Conservation (phyloP, 2,888 invertebrate species). For the Antheraea assamensis region DNA sequence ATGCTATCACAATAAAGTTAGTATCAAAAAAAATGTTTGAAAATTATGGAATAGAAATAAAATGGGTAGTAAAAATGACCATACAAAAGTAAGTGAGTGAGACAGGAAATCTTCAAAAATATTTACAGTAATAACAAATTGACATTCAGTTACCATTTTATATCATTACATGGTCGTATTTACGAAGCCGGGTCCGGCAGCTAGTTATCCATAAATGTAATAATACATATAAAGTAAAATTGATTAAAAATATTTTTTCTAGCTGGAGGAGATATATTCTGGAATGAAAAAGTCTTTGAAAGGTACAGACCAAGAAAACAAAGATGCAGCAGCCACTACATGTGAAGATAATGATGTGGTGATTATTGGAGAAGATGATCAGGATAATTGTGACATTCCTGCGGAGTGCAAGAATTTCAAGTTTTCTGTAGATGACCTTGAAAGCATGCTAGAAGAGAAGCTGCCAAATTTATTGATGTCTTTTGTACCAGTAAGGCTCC, state of each 20-base stretch:
- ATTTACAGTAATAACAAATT: too few relatives aligned
- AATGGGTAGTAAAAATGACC: too few relatives aligned
- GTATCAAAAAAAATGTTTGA: too few relatives aligned
- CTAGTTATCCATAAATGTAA: too few relatives aligned
- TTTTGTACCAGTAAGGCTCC: background rate
- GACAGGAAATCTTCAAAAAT: too few relatives aligned
- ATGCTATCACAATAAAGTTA: too few relatives aligned
- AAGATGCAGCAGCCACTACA: background rate
- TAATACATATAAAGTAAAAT: too few relatives aligned
- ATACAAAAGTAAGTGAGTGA: too few relatives aligned
- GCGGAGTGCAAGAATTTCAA: background rate
- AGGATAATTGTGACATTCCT: background rate
- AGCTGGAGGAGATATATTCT: background rate
- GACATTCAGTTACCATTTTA: too few relatives aligned
- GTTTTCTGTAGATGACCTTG: background rate
- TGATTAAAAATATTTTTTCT: background rate
- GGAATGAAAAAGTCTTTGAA: background rate
- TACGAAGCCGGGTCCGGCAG: too few relatives aligned
- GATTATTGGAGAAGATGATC: background rate
- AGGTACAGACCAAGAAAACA: background rate
- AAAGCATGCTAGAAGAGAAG: background rate
- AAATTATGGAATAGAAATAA: too few relatives aligned
- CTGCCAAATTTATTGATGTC: background rate
- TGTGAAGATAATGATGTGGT: background rate
- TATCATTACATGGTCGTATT: too few relatives aligned